Evolutionary conservation across 64 coral and sea anemone species (phyloP).

Genomic region (Orbicella faveolata): DNA sequence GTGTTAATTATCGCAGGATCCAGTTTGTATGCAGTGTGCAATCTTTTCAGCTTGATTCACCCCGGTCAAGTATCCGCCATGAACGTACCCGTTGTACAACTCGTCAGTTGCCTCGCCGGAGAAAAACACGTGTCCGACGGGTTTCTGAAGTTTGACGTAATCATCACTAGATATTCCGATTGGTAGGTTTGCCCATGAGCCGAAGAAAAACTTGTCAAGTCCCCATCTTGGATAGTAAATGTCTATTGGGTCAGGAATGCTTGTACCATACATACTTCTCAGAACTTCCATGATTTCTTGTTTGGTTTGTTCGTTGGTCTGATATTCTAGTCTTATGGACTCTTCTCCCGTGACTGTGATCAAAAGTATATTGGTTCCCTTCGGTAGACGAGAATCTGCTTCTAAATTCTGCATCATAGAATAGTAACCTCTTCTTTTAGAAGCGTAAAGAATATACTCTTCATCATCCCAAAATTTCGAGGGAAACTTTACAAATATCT

Average conservation of each 20-base stretch:
- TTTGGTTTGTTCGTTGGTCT: slow-evolving; percentile 38
- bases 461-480: slow-evolving; percentile 74
- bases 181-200: slow-evolving; percentile 63
- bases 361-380: slow-evolving; percentile 72
- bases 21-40: slow-evolving; percentile 11
- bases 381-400: slow-evolving; percentile 51
- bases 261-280: slow-evolving; percentile 52
- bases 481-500: slow-evolving; percentile 85
- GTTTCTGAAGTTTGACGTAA: slow-evolving; percentile 40
- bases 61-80: slow-evolving; percentile 67
- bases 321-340: slow-evolving; percentile 59
- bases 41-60: slow-evolving; percentile 48
- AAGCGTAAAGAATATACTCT: slow-evolving; percentile 78
- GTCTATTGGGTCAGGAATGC: slow-evolving; percentile 54
- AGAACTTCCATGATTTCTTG: slow-evolving; percentile 75
- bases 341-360: slow-evolving; percentile 75
- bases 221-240: slow-evolving; percentile 66
- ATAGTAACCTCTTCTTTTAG: slow-evolving; percentile 66
- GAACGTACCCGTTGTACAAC: slow-evolving; percentile 78
- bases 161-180: slow-evolving; percentile 64
- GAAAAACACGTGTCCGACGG: slow-evolving; percentile 57
- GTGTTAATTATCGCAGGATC: not conserved
- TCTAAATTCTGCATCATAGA: slow-evolving; percentile 74
- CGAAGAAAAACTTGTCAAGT: slow-evolving; percentile 39
- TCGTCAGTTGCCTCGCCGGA: slow-evolving; percentile 81